Percentiles rank a stretch among this genome's conserved stretches.
These are phyloP conservation scores for Trissoscelio sp. DNA, from an alignment of 2,888 invertebrate species.

Conservation along the genomic window DNA sequence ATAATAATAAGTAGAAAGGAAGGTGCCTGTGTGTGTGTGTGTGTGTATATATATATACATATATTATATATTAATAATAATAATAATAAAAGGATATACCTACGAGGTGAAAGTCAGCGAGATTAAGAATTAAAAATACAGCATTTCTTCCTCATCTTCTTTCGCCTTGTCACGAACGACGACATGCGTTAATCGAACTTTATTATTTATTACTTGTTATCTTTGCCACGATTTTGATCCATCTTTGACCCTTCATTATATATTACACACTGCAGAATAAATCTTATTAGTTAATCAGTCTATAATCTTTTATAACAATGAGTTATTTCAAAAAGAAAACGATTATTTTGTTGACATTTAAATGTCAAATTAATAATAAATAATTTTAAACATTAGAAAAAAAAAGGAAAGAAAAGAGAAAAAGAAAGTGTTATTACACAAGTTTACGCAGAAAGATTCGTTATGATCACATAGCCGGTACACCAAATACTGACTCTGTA, in stretches of 20 bases:
- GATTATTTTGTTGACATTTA: background rate
- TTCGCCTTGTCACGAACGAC: constrained; percentile 12
- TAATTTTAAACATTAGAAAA: too few species aligned
- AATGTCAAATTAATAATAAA: constrained; percentile 3
- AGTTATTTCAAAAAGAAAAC: background rate
- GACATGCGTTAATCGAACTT: constrained; percentile 39
- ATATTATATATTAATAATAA: too few species aligned
- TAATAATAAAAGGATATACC: too few species aligned
- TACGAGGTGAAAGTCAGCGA: background rate
- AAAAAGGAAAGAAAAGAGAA: background rate
- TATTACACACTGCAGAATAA: constrained; percentile 21
- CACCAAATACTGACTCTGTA: constrained; percentile 19
- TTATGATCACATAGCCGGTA: constrained; percentile 10
- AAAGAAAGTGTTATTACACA: background rate
- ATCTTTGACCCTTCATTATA: constrained; percentile 39
- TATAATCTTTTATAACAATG: background rate
- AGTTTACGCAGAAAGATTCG: background rate
- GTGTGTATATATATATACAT: too few species aligned
- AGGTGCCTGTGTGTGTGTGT: too few species aligned
- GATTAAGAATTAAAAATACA: constrained; percentile 3
- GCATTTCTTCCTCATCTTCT: constrained; percentile 49
- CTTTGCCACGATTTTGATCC: constrained; percentile 21
- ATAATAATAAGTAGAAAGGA: too few species aligned
- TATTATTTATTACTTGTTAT: constrained; percentile 32
- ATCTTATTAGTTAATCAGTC: background rate